Percentiles rank a stretch among this genome's conserved stretches.
These are phyloP conservation scores for Lordiphosa stackelbergi DNA, from an alignment of 1,140 invertebrate species.

Conservation along the genomic window DNA sequence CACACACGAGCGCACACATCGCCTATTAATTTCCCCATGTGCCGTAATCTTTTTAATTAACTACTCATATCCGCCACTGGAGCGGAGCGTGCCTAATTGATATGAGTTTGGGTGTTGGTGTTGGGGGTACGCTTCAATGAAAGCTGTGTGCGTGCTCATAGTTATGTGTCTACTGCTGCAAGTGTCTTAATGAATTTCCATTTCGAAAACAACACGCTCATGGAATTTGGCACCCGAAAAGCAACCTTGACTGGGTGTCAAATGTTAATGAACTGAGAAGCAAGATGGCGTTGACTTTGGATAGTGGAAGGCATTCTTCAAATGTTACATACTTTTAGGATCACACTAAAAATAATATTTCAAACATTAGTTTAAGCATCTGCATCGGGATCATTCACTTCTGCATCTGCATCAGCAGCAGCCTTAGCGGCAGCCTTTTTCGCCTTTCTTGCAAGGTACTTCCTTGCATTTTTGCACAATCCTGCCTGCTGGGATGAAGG, in stretches of 20 bases:
- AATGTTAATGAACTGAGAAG: constrained; percentile 40
- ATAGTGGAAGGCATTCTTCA: too few species aligned
- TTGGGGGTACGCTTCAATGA: constrained; percentile 25
- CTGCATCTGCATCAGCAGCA: too few species aligned
- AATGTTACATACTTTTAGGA: too few species aligned
- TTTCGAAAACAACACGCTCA: constrained; percentile 46
- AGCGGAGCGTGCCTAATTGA: constrained; percentile 62
- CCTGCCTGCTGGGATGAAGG: too few species aligned
- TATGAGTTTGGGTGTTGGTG: constrained; percentile 28
- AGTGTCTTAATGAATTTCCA: constrained; percentile 67
- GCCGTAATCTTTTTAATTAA: constrained; percentile 71
- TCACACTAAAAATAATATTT: too few species aligned
- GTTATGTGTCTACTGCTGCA: constrained; percentile 12
- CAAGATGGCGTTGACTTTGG: constrained; percentile 10
- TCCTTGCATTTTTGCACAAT: too few species aligned
- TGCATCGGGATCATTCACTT: too few species aligned
- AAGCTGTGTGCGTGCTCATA: constrained; percentile 27
- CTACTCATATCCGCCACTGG: constrained; percentile 66
- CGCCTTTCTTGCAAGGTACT: too few species aligned
- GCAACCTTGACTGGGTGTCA: constrained; percentile 42
- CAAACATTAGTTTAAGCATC: too few species aligned
- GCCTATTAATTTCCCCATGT: constrained; percentile 36
- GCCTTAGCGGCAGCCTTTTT: too few species aligned
- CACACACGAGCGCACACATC: constrained; percentile 16
- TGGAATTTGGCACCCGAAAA: constrained; percentile 32